Conservation (phyloP, 2,113 vertebrate species). For the Setophaga petechia region DNA sequence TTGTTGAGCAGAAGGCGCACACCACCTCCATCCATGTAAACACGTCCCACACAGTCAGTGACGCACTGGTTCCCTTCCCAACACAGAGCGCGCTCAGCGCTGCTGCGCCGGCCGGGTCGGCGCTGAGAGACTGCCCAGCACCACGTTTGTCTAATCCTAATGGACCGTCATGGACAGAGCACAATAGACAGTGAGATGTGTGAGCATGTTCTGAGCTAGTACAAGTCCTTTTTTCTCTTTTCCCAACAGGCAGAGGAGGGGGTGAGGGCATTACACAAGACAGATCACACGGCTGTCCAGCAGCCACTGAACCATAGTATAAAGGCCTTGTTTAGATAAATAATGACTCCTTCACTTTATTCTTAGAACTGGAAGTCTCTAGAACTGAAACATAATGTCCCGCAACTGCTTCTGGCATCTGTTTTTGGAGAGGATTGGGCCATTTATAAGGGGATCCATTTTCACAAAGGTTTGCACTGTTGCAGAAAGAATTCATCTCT, state of each 20-base stretch:
- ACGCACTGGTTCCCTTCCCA: conserved; percentile 60
- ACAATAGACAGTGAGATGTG: conserved; percentile 64
- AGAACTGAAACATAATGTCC: conserved; percentile 50
- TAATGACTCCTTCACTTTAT: conserved; percentile 65
- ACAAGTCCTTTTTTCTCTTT: conserved; percentile 45
- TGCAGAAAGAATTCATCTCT: conserved; percentile 17
- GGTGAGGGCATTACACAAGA: conserved; percentile 62
- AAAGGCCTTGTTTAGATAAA: conserved; percentile 68
- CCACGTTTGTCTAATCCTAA: conserved; percentile 72
- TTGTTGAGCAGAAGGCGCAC: conserved; percentile 9
- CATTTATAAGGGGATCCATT: conserved; percentile 37
- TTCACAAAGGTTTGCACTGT: conserved; percentile 56
- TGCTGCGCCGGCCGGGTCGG: not conserved
- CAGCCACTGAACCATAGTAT: conserved; percentile 52
- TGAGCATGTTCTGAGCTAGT: conserved; percentile 55
- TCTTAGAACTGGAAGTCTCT: conserved; percentile 60
- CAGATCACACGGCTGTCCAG: conserved; percentile 61
- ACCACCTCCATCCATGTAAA: not conserved
- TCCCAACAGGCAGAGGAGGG: conserved; percentile 23
- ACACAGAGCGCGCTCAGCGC: conserved; percentile 62
- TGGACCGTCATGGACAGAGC: conserved; percentile 57
- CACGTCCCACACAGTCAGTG: conserved; percentile 24
- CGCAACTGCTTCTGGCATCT: conserved; percentile 46
- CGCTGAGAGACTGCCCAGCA: conserved; percentile 41
- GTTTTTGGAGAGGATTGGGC: conserved; percentile 37